Percentiles rank a stretch among this genome's conserved stretches.
Conservation (phyloP, 35 echinoderm and acorn worm genomes). For the Anneissia japonica region DNA sequence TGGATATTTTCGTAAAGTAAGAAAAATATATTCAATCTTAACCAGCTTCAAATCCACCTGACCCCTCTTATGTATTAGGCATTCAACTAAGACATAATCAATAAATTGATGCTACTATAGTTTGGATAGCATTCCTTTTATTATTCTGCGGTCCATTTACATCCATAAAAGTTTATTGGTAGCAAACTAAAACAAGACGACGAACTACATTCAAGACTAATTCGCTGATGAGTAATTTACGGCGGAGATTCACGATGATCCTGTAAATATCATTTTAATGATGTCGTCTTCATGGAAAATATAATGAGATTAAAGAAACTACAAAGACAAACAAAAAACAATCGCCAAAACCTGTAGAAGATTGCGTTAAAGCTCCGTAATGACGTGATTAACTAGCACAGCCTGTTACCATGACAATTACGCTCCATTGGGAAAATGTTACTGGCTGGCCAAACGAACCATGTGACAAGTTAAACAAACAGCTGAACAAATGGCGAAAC, state of each 20-base stretch:
- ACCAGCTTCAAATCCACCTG: too few species aligned
- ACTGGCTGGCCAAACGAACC: neutral
- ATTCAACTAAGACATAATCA: neutral
- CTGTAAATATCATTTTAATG: neutral
- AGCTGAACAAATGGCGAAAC: neutral
- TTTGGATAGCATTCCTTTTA: neutral
- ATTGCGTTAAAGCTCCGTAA: neutral
- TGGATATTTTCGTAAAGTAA: too few species aligned
- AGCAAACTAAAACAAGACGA: neutral
- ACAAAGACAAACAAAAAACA: neutral
- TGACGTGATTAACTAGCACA: neutral
- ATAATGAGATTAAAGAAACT: neutral
- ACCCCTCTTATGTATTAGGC: too few species aligned
- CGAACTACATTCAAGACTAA: neutral
- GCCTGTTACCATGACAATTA: neutral
- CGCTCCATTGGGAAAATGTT: neutral
- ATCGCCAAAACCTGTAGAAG: neutral
- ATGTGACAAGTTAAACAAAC: neutral
- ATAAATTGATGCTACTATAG: neutral
- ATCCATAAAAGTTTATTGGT: neutral
- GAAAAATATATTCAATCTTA: too few species aligned
- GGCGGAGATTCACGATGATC: neutral
- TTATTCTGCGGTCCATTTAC: neutral
- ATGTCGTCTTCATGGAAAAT: neutral
- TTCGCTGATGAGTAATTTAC: neutral